Base-by-base conservation (phyloP, 2,888 invertebrate species). In the Chrysodeixis includens region DNA sequence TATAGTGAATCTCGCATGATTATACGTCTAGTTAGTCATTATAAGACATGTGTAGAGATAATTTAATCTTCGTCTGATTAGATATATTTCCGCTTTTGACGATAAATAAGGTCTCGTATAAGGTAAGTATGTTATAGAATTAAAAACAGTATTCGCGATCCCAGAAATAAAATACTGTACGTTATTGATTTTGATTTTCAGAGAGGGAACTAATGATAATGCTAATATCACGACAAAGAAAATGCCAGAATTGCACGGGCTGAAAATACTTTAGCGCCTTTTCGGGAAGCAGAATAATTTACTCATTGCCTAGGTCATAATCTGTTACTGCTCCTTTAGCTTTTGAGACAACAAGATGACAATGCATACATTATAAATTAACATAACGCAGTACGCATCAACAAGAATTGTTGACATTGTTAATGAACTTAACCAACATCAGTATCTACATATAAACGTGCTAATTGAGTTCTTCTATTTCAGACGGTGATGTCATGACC, bases 401-500 rank as follows among this genome's bases (percentile, higher is more conserved):
- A n/a, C 40, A n/a, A 4, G n/a, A 7, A 40, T 40, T n/a, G 40
- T 40, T n/a, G 1, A n/a, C 40, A 40, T n/a, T 5, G n/a, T n/a
- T 1, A 54, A 10, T 54, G 14, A n/a, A n/a, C n/a, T 30, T 8
- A 9, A 54, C 1, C 3, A 5, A 3, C 9, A 4, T 16, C 18
- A 16, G 22, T 16, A n/a, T 18, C 20, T 12, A 6, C 22, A 76
- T 56, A 56, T 12, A 5, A 26, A 20, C 18, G 26, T 30, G 20
- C 16, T 49, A 32, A 18, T 26, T 12, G 18, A 12, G 14, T 46
- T 35, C 51, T 35, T 58, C 2, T 75, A 40, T 86, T 86, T 62
- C 77, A 94, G 98, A 98, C 88, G 99, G 99, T 14, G 96, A 97
- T 59, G 97, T 96, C 79, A 95, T 98, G 81, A 96, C 96, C 0